phyloP scores from a whole-genome alignment of 2,888 invertebrate species.

The Cartodere bifasciata region DNA sequence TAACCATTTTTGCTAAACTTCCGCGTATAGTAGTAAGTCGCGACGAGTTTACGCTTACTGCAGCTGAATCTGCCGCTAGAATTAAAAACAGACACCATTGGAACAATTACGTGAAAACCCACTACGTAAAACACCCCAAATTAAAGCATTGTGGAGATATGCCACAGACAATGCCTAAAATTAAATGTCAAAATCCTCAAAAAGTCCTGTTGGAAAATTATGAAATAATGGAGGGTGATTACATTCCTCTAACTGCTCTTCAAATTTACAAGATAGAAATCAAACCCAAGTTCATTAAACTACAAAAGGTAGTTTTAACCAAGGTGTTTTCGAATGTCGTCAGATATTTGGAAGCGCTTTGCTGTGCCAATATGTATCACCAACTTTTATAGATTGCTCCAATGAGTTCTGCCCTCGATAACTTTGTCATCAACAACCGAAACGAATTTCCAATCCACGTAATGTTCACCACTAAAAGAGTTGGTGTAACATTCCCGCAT shows the following conservation, averaged over 20 bases:
- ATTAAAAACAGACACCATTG: too few relatives aligned
- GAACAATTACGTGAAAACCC: too few relatives aligned
- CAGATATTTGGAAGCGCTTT: too few relatives aligned
- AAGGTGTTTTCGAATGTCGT: too few relatives aligned
- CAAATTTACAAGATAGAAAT: conserved; percentile 33
- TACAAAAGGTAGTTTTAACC: conserved; percentile 21
- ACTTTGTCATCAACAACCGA: conserved; percentile 28
- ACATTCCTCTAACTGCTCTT: conserved; percentile 31
- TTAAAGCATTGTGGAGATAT: too few relatives aligned
- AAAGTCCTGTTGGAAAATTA: too few relatives aligned
- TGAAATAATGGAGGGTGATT: too few relatives aligned
- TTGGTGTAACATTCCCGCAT: conserved; percentile 18
- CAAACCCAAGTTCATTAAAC: conserved; percentile 26
- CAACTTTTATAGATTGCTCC: conserved; percentile 22
- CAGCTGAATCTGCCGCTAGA: conserved; percentile 15
- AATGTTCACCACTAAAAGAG: conserved; percentile 15
- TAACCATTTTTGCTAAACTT: conserved; percentile 27
- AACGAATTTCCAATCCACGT: conserved; percentile 31
- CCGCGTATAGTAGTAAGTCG: conserved; percentile 18
- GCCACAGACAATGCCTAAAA: too few relatives aligned
- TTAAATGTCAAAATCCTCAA: too few relatives aligned
- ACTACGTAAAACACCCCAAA: too few relatives aligned
- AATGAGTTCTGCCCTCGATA: conserved; percentile 22
- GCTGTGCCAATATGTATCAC: too few relatives aligned
- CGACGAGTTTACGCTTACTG: conserved; percentile 19